Base-by-base conservation (phyloP, 2,113 vertebrate species). In the Epinephelus cyanopodus region DNA sequence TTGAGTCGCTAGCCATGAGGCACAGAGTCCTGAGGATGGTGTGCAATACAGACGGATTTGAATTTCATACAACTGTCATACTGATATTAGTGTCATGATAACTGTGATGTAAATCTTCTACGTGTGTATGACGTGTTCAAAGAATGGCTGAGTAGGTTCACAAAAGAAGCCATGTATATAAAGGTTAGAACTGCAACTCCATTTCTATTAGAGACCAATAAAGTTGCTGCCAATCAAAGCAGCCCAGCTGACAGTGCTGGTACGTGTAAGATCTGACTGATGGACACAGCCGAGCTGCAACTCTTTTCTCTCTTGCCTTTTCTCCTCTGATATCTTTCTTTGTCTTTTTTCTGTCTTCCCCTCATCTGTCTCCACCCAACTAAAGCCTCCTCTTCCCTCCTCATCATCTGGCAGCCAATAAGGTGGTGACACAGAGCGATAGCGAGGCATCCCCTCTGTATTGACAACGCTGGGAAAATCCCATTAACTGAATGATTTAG, bases 401-500 rank as follows among this genome's bases (percentile, higher is more conserved):
- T 66, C 68, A 58, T 74, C 47, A 85, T 69, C 37, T 11, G 79
- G 79, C 71, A 76, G 85, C 80, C 84, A 90, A 85, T 83, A 65
- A 42, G 57, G 85, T 72, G 57, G 86, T 80, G 89, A 87, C 79
- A 86, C 67, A 39, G 87, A 92, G 92, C 87, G 39, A 94, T 92
- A 75, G 84, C 58, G 13, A 75, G 23, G 74, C 69, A 53, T 39
- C 47, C 66, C 62, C 61, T 64, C 74, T 89, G 69, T 81, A 90
- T 74, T 52, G 74, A 90, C 88, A 87, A 61, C 25, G 65, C 77
- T 15, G 75, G 61, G 61, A 74, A 89, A 86, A 89, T 90, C 81
- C 85, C 80, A 93, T 94, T 91, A 89, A 77, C 62, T 77, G 81
- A 90, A 89, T 78, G 84, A 81, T 76, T 89, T 72, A 25, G 52